Base-by-base conservation (phyloP, 2,113 vertebrate genomes). In the Gobio gobio region DNA sequence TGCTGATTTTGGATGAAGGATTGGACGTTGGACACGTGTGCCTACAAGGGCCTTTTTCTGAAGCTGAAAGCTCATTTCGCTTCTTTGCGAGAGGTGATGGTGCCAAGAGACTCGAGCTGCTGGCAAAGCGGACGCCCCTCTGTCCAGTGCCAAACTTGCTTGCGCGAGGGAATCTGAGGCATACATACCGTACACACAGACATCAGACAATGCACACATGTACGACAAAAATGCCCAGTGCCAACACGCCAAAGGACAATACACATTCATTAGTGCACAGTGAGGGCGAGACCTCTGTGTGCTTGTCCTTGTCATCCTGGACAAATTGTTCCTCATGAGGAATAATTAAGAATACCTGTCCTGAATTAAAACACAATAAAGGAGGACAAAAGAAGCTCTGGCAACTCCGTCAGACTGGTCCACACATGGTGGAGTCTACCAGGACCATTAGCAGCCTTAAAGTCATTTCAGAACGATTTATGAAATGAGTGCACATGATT, bases 31-130 rank as follows among this genome's bases (percentile, higher is more conserved):
- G 36, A 61, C 13, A 24, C n/a, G 72, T 61, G 68, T 49, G 82
- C 40, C 24, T 75, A 64, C 26, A 76, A 83, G 33, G 16, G 18
- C 70, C 43, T 83, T 83, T 75, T 45, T 68, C 18, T 75, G 26
- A 45, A 83, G 43, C 83, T 58, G 75, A 85, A 85, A 85, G 76
- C 64, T 80, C 40, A 63, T 76, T 76, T 59, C 0, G 26, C 22
- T 83, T 68, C 45, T 70, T 29, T 56, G 59, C 12, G 26, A 66
- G 20, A 54, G 61, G 76, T 59, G 51, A 29, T 4, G 63, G 26
- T 79, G 84, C 76, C 84, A 79, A 47, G 22, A 85, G 76, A 85
- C 51, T 72, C 36, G 20, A 51, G 36, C 54, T 40, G 26, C 76
- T 73, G 76, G 84, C 84, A 64, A 51, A 85, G 76, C 6, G 12